These are phyloP conservation scores for Drosophila tani DNA, from an alignment of 1,140 invertebrate genomes.

Conservation along the genomic window DNA sequence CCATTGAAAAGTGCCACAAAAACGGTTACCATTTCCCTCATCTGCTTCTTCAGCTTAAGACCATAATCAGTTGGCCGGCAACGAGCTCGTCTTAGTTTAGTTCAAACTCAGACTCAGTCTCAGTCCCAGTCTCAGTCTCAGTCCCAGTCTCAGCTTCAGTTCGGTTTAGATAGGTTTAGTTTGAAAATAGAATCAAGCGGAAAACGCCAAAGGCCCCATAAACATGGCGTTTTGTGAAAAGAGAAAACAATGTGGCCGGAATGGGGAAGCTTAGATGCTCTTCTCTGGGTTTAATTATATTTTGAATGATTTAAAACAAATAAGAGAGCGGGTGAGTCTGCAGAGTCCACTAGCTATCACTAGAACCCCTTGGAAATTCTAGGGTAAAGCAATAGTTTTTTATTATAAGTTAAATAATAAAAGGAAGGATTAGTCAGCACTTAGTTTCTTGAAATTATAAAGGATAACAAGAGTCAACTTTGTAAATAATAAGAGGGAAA, in stretches of 20 bases:
- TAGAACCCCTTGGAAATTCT: background rate
- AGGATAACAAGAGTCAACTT: no score
- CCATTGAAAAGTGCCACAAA: slow-evolving; percentile 49
- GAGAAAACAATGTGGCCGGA: background rate
- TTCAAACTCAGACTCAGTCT: slow-evolving; percentile 1
- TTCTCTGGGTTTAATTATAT: background rate
- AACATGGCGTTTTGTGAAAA: slow-evolving; percentile 50
- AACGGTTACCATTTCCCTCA: slow-evolving; percentile 19
- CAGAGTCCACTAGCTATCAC: no score
- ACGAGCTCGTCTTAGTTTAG: slow-evolving; percentile 18
- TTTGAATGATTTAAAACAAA: background rate
- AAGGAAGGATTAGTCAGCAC: no score
- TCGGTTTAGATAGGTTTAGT: slow-evolving; percentile 37
- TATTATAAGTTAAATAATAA: no score
- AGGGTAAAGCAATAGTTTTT: background rate
- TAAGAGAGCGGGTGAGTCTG: no score
- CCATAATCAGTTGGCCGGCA: slow-evolving; percentile 39
- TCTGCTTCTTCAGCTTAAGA: slow-evolving; percentile 23
- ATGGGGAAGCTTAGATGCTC: background rate
- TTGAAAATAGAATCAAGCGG: slow-evolving; percentile 75
- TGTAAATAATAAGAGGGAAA: no score
- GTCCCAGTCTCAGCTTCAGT: background rate
- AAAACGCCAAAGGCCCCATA: slow-evolving; percentile 75
- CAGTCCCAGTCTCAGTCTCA: no score
- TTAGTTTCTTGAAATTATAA: no score